Percentiles rank a stretch among this genome's conserved stretches.
Conservation (phyloP, 2,113 vertebrate genomes). For the Syrrhaptes paradoxus region DNA sequence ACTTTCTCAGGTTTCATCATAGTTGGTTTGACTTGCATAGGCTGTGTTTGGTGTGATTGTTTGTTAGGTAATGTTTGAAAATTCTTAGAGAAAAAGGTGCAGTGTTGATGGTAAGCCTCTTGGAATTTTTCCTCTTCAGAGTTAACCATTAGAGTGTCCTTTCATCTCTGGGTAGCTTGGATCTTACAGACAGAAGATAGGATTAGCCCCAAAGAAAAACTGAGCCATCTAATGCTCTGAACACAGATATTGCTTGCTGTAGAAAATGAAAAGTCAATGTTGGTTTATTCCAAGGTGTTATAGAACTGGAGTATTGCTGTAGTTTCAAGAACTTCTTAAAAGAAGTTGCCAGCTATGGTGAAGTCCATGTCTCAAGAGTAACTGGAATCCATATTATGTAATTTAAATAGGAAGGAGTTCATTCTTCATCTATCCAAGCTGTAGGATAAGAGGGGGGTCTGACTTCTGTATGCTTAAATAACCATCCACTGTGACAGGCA, state of each 20-base stretch:
- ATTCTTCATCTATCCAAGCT: neutral
- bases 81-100: neutral
- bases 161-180: neutral
- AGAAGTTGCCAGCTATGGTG: neutral
- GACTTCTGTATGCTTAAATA: neutral
- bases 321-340: neutral
- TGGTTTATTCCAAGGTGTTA: neutral
- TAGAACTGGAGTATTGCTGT: neutral
- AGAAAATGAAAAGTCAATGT: neutral
- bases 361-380: neutral
- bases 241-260: neutral
- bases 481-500: too few relatives aligned
- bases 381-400: neutral
- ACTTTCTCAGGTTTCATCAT: neutral
- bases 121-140: neutral
- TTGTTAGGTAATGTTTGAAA: neutral
- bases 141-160: neutral
- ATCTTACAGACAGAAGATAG: neutral
- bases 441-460: neutral
- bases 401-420: neutral
- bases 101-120: neutral
- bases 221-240: fast-evolving
- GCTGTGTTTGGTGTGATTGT: neutral
- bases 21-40: neutral
- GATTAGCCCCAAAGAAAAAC: neutral